These are phyloP conservation scores for Anhinga rufa DNA, from an alignment of 2,113 vertebrate genomes.

Conservation along the genomic window DNA sequence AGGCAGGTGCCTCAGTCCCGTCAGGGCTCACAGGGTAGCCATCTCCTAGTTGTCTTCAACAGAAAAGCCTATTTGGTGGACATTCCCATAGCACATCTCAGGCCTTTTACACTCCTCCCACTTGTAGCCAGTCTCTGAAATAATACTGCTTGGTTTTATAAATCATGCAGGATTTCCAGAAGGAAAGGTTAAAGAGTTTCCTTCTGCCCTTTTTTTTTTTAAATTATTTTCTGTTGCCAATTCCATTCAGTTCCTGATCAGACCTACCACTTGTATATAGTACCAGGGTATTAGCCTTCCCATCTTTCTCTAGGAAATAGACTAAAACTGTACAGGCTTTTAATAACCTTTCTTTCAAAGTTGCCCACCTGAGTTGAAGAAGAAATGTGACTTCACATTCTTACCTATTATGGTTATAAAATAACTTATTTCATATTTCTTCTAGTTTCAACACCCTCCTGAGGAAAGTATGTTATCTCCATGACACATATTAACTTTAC, in stretches of 20 bases:
- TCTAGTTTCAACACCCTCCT: neutral
- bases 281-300: neutral
- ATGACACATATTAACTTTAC: neutral
- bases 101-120: neutral
- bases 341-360: neutral
- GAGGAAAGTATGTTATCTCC: neutral
- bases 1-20: neutral
- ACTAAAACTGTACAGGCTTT: neutral
- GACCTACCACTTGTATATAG: neutral
- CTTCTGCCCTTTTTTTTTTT: neutral
- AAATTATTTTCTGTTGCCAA: neutral
- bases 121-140: neutral
- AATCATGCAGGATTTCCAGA: slow-evolving; percentile 25
- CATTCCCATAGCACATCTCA: neutral
- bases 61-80: neutral
- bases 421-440: slow-evolving; percentile 35
- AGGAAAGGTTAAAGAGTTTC: slow-evolving; percentile 26
- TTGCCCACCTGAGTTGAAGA: neutral
- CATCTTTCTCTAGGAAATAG: neutral
- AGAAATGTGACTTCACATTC: neutral
- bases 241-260: slow-evolving; percentile 15
- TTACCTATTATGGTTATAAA: neutral
- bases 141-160: slow-evolving; percentile 19
- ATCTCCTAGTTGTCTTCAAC: neutral
- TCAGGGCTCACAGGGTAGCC: neutral